phyloP scores from a whole-genome alignment of 2,113 vertebrate species.

The Cottus gobio region DNA sequence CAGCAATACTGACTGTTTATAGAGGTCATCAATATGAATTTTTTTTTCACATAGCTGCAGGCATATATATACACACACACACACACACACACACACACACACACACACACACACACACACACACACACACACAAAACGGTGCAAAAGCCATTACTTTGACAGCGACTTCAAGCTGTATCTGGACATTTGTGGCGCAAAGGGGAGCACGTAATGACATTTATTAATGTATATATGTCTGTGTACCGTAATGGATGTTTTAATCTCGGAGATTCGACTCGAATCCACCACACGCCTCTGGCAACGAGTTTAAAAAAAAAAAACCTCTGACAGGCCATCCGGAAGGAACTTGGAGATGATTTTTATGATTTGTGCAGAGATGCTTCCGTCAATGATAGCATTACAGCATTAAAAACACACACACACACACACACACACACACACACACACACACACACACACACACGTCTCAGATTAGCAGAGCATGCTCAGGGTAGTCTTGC shows the following conservation, averaged over 20 bases:
- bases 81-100: slow-evolving; percentile 16
- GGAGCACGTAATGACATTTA: neutral
- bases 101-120: slow-evolving; percentile 26
- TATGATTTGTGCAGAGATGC: slow-evolving; percentile 45
- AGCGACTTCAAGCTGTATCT: slow-evolving; percentile 3
- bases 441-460: neutral
- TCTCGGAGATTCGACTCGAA: slow-evolving; percentile 24
- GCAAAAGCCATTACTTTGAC: slow-evolving; percentile 41
- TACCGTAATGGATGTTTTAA: slow-evolving; percentile 49
- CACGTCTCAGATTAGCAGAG: neutral
- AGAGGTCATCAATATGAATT: slow-evolving; percentile 47
- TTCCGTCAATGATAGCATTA: slow-evolving; percentile 34
- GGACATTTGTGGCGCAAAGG: slow-evolving; percentile 24
- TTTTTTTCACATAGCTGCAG: slow-evolving; percentile 37
- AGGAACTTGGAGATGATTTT: slow-evolving; percentile 34
- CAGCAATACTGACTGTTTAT: slow-evolving; percentile 30
- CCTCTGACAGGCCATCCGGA: slow-evolving; percentile 22
- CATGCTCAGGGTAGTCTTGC: neutral
- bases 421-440: neutral
- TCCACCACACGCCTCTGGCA: neutral
- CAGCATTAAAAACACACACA: slow-evolving; percentile 34
- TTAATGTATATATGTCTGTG: neutral
- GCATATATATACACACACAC: slow-evolving; percentile 22
- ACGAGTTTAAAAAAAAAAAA: no score
- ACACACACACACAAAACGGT: no score